Evolutionary conservation across 2,797 vertebrate species (phyloP).

Genomic region (Sebastiscus tertius): DNA sequence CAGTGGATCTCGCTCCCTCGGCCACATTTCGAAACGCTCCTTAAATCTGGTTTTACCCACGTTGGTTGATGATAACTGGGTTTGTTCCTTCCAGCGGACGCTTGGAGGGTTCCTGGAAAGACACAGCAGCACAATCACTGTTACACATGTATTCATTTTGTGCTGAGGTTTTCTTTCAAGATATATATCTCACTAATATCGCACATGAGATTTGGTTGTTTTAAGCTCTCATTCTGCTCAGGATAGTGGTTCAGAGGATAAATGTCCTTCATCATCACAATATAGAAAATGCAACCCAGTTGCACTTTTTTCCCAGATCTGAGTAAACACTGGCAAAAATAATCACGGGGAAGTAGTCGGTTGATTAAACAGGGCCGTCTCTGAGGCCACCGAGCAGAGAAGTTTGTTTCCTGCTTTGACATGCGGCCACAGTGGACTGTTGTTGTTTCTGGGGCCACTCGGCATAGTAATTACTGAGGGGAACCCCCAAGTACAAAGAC

Average conservation of each 20-base stretch:
- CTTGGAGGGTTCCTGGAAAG: conserved; percentile 32
- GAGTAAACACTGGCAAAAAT: conserved; percentile 30
- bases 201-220: not conserved
- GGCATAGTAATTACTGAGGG: conserved; percentile 50
- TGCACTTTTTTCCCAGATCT: conserved; percentile 9
- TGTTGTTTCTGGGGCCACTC: conserved; percentile 39
- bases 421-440: conserved; percentile 32
- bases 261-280: not conserved
- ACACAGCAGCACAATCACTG: not conserved
- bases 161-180: not conserved
- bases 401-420: conserved; percentile 35
- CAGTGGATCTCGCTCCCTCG: not conserved
- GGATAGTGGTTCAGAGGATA: not conserved
- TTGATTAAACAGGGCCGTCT: conserved; percentile 6
- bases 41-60: conserved; percentile 29
- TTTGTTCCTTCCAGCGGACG: conserved; percentile 28
- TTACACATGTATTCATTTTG: not conserved
- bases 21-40: conserved; percentile 26
- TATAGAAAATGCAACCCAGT: not conserved
- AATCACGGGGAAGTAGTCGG: not conserved
- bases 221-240: not conserved
- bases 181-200: not conserved
- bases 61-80: conserved; percentile 9
- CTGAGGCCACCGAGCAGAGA: conserved; percentile 16
- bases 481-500: conserved; percentile 55